Percentiles rank a stretch among this genome's conserved stretches.
Evolutionary conservation across 2,888 invertebrate species (phyloP).

Genomic region (Ischnus inquisitorius): DNA sequence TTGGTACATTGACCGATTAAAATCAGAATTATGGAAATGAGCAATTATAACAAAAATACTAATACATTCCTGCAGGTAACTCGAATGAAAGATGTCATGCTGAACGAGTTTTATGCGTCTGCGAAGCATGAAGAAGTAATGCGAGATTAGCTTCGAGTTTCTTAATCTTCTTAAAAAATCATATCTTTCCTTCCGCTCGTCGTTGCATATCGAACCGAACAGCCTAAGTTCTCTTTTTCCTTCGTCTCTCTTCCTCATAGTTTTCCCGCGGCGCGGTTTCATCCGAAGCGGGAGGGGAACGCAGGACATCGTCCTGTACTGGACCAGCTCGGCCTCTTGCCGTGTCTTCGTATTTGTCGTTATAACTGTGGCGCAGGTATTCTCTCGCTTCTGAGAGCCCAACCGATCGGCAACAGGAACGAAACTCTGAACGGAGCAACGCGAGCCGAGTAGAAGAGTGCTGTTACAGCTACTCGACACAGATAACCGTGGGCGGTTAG

Average conservation of each 20-base stretch:
- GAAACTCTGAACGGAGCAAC: slow-evolving; percentile 34
- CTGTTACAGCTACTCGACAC: slow-evolving; percentile 84
- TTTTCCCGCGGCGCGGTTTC: neutral
- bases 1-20: neutral
- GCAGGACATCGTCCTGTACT: slow-evolving; percentile 15
- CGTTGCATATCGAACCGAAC: neutral
- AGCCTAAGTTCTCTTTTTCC: neutral
- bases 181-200: neutral
- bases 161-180: neutral
- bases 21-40: neutral
- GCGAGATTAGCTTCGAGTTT: neutral
- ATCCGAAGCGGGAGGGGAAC: neutral
- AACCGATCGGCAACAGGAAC: neutral
- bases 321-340: slow-evolving; percentile 5
- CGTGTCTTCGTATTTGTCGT: slow-evolving; percentile 31
- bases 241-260: neutral
- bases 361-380: slow-evolving; percentile 40
- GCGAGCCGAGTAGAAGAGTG: slow-evolving; percentile 56
- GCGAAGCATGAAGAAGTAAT: neutral
- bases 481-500: slow-evolving; percentile 79
- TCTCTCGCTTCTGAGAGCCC: slow-evolving; percentile 15
- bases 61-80: neutral
- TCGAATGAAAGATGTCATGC: neutral
- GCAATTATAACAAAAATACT: neutral
- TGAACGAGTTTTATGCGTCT: neutral